Base-by-base conservation (phyloP, 2,888 invertebrate species). In the Panopea generosa region DNA sequence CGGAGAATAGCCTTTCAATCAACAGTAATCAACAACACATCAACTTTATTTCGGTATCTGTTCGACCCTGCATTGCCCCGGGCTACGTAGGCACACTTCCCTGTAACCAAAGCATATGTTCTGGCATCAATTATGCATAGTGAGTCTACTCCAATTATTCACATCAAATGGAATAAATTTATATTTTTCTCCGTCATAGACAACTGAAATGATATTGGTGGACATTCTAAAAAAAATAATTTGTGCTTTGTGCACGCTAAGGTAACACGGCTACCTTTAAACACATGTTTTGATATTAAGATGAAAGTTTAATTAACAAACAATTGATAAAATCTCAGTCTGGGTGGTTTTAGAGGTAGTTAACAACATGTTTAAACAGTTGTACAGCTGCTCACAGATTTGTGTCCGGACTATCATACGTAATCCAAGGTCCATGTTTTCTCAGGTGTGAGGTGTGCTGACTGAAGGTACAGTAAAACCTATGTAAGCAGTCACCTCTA, bases 81-180 rank as follows among this genome's bases (percentile, higher is more conserved):
- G 50, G 61, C 50, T 18, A 50, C 3, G 14, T 29, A 26, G 61
- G 43, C 45, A 52, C 38, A 61, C 53, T 55, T 26, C 33, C 20
- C 40, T 45, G 38, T 45, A 56, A 49, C 52, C 60, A 66, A 70
- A 76, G 76, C 76, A 76, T 76, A 76, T 76, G 76, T 70, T 76
- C 66, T 57, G 11, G 4, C 33, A 76, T 76, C 57, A 76, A 76
- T 76, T 67, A 76, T 76, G 76, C 62, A 76, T 76, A 57, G 29
- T 45, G 26, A 66, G 61, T 71, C 56, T 40, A 45, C 56, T 50
- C 50, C 67, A 71, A 71, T 76, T 70, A 62, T 62, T 49, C 20
- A 61, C 70, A 59, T 76, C 76, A 76, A 76, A 76, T 50, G 57
- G 76, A 76, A 76, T 76, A 53, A 66, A 76, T 76, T 76, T 62